Evolutionary conservation across 2,797 vertebrate species (phyloP), one percentile per base, ranked within the genome.

Genomic region (Aeoliscus strigatus): DNA sequence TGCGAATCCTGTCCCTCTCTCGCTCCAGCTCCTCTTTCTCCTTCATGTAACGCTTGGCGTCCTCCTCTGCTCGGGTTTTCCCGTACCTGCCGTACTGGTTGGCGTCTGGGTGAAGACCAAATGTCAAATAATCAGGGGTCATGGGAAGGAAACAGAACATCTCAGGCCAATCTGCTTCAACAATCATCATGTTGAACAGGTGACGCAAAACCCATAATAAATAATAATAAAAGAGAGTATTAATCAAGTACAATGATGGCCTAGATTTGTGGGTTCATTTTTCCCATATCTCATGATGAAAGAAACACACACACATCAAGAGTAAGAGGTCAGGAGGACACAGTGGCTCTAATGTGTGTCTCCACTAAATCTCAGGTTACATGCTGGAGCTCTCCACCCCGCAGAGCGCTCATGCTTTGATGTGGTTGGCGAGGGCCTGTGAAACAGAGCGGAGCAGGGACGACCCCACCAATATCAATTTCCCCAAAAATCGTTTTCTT

Each of bases 1-100:
- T 89, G 39, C 92, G 87, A 56, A 98, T 93, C 0, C 65, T 83
- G 1, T 93, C 90, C 38, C 91, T 92, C 79, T 92, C 87, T 31
- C 81, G 90, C 71, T 99, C 94, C 59, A 99, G 83, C 63, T 88
- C 90, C 66, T 95, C 93, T 55, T 96, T 94, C 66, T 98, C 92
- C 0, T 85, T 80, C 58, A 93, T 82, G 79, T 93, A 98, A 2
- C 83, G 85, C 30, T 91, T 89, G 32, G 94, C 96, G 0, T 99
- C 96, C 64, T 98, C 94, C 60, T 99, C 93, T 0, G 96, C 96
- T 57, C 96, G 83, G 1, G 91, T 98, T 88, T 98, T 98, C 56
- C 94, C 96, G 8, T 98, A 96, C 77, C 85, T 90, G 25, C 85
- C 86, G 10, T 95, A 96, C 54, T 96, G 92, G 82, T 93, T 94